Conservation (phyloP, 2,888 invertebrate genomes). For the Cephus rjabovi region DNA sequence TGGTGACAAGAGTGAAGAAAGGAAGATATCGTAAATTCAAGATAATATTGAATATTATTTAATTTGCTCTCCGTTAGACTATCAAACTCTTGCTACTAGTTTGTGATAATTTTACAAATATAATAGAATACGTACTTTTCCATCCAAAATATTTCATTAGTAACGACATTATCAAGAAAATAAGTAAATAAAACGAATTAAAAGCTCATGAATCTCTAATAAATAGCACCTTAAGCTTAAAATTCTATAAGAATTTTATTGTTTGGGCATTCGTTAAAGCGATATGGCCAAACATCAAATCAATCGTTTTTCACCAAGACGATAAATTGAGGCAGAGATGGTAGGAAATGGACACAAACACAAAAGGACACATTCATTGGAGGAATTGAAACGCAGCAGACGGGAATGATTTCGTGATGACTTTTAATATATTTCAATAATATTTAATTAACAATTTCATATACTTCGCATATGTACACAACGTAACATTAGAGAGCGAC, state of each 20-base stretch:
- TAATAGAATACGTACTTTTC: background rate
- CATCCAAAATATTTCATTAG: background rate
- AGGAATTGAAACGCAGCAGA: constrained; percentile 48
- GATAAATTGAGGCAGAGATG: background rate
- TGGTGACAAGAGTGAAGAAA: background rate
- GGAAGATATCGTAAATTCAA: too few species aligned
- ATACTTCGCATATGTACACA: constrained; percentile 47
- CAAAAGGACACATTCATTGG: constrained; percentile 6
- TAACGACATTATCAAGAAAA: background rate
- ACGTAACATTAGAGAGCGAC: constrained; percentile 44
- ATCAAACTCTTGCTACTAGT: too few species aligned
- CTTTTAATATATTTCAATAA: constrained; percentile 55
- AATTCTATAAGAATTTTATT: background rate
- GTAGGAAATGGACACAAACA: background rate
- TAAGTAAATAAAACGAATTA: background rate
- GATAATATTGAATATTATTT: background rate
- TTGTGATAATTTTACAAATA: background rate
- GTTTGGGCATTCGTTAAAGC: background rate
- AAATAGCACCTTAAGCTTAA: background rate
- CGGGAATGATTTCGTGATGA: constrained; percentile 32
- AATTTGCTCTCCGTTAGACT: too few species aligned
- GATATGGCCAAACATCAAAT: background rate
- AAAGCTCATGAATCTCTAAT: background rate
- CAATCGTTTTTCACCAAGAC: background rate
- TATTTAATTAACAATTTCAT: constrained; percentile 54